A percentile compares a stretch with the other conserved stretches of the same genome.
phyloP scores from a whole-genome alignment of 2,797 vertebrate species.

The Columba guinea region DNA sequence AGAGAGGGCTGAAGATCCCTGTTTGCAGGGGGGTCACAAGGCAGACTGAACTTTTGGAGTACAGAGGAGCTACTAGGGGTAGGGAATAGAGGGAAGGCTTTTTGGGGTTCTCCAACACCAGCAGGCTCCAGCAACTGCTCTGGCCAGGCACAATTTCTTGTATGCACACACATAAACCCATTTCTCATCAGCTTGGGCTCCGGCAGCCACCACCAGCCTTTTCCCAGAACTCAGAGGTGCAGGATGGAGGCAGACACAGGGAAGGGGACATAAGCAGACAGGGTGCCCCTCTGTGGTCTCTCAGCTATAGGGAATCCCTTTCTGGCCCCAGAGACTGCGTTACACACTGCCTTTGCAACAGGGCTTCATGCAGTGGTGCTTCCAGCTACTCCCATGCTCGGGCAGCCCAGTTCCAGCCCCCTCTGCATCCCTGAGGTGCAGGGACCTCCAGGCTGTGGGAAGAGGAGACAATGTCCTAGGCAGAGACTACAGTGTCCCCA shows the following conservation, averaged over 20 bases:
- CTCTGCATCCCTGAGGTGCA: not conserved
- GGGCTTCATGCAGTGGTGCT: fast-evolving
- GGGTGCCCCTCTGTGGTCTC: not conserved
- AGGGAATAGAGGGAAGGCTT: fast-evolving
- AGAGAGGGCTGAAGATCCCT: not conserved
- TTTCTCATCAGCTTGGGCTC: not conserved
- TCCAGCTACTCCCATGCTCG: fast-evolving
- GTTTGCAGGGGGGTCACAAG: fast-evolving
- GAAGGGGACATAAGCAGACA: not conserved
- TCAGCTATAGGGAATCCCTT: not conserved
- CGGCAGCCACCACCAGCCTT: not conserved
- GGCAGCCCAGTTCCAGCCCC: not conserved
- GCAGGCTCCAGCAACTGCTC: not conserved
- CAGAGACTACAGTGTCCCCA: fast-evolving
- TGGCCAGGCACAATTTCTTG: not conserved
- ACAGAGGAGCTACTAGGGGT: fast-evolving
- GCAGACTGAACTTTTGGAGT: fast-evolving
- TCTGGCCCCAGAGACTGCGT: not conserved
- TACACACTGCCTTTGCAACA: not conserved
- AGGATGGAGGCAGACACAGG: not conserved
- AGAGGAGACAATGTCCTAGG: not conserved
- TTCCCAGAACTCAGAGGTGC: not conserved
- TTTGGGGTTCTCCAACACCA: not conserved
- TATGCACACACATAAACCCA: fast-evolving
- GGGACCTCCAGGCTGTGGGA: not conserved